These are phyloP conservation scores for Orchesellides sinensis DNA, from an alignment of 2,888 invertebrate species.

Conservation along the genomic window DNA sequence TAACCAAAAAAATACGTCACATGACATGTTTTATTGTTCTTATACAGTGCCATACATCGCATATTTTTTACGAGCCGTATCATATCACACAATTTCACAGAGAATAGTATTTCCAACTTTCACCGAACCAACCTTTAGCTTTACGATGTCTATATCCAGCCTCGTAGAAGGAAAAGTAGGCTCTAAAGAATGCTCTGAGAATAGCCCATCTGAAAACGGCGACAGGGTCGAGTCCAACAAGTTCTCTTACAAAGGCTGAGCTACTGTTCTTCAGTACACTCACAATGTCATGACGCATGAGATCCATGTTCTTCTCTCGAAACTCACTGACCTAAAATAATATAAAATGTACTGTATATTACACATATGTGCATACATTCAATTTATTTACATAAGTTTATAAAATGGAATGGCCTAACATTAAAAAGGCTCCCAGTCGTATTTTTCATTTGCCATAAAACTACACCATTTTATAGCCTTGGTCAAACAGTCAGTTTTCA, in stretches of 20 bases:
- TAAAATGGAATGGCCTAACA: too few relatives aligned
- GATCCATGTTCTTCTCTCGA: conserved; percentile 96
- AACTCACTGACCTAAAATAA: conserved; percentile 86
- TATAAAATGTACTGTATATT: not conserved
- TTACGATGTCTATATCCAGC: conserved; percentile 80
- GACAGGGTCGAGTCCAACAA: conserved; percentile 95
- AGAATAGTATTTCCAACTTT: not conserved
- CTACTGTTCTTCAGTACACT: conserved; percentile 95
- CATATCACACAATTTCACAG: too few relatives aligned
- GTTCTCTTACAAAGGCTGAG: conserved; percentile 93
- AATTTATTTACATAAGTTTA: too few relatives aligned
- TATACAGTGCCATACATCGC: not conserved
- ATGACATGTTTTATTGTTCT: not conserved
- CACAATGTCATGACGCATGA: conserved; percentile 96
- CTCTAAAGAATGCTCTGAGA: conserved; percentile 92
- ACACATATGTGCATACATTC: too few relatives aligned
- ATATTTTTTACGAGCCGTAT: not conserved
- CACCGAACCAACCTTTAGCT: conserved; percentile 77
- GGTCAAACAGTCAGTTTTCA: too few relatives aligned
- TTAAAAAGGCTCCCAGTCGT: too few relatives aligned
- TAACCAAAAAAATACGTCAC: too few relatives aligned
- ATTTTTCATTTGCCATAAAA: too few relatives aligned
- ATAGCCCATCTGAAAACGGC: conserved; percentile 97
- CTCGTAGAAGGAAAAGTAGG: conserved; percentile 92
- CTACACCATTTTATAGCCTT: too few relatives aligned